Evolutionary conservation across 2,113 vertebrate genomes (phyloP), one percentile per base, ranked within the genome.

Genomic region (Regulus satrapa): DNA sequence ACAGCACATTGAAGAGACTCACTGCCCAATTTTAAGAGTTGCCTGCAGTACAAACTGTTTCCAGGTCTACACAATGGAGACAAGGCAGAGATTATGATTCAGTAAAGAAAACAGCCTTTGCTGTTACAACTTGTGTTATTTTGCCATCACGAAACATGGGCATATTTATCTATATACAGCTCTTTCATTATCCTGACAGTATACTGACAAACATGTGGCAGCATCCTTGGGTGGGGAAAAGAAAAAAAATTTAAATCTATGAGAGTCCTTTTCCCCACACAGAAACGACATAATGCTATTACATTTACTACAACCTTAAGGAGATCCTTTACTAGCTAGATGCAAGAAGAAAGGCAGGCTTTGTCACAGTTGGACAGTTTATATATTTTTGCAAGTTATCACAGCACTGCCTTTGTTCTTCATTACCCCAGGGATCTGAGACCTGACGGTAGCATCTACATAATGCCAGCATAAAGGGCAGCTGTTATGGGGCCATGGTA

Each of bases 401-500:
- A 88, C 24, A 86, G 31, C n/a, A 32, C 3, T 18, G 41, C 15
- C 68, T 79, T 78, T 84, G 55, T 77, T 89, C 85, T 62, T 67
- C 34, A 59, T 41, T 86, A 69, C 43, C 20, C 41, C 49, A 71
- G 54, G 68, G 73, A 77, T 34, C 1, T 71, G 59, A 81, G 73
- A 89, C 32, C 46, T 62, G 59, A 88, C 94, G 29, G 63, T 9
- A 74, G 55, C 40, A 77, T 59, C 43, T 73, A 41, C 91, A 51
- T 55, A 92, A 69, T 13, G 40, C 20, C 16, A 83, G 55, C 24
- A 80, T 59, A 80, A 90, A 79, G 67, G 63, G 46, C 85, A 92
- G 67, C 38, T 69, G 62, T 66, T 76, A 41, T 6, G 12, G 20
- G 34, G 45, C 58, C 54, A 69, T 0, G 1, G 48, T 52, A 85